These are phyloP conservation scores for Choristoneura rosaceana DNA, from an alignment of 2,888 invertebrate genomes.

Conservation along the genomic window DNA sequence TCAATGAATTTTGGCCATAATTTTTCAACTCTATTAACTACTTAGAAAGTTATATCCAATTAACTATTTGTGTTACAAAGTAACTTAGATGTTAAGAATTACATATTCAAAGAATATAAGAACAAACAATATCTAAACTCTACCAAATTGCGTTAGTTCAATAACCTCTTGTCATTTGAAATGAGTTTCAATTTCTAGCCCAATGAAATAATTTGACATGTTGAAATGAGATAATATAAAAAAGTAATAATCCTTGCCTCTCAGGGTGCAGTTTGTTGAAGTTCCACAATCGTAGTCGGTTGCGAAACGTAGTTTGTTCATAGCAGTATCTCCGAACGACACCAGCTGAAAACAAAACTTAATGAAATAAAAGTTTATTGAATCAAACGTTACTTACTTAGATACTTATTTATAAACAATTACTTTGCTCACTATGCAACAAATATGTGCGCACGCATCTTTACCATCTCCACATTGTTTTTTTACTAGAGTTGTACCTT, in stretches of 20 bases:
- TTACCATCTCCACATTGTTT: too few relatives aligned
- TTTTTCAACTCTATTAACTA: neutral
- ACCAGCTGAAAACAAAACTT: conserved; percentile 65
- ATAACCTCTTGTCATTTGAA: neutral
- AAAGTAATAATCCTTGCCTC: conserved; percentile 60
- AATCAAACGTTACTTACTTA: too few relatives aligned
- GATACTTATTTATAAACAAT: too few relatives aligned
- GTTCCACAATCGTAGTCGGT: conserved; percentile 76
- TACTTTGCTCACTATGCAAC: too few relatives aligned
- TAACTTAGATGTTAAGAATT: neutral
- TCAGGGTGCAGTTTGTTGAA: conserved; percentile 71
- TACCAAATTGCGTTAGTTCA: neutral
- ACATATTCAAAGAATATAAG: neutral
- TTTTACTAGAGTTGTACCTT: too few relatives aligned
- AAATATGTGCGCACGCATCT: too few relatives aligned
- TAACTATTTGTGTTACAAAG: neutral
- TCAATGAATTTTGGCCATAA: neutral
- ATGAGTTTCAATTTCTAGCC: neutral
- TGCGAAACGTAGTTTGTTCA: conserved; percentile 71
- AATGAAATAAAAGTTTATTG: neutral
- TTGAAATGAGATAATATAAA: conserved; percentile 1
- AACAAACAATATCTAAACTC: neutral
- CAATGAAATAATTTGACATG: neutral
- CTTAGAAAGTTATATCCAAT: neutral
- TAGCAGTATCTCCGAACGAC: conserved; percentile 72